These are phyloP conservation scores for Thera britannica DNA, from an alignment of 2,888 invertebrate species.

Conservation along the genomic window DNA sequence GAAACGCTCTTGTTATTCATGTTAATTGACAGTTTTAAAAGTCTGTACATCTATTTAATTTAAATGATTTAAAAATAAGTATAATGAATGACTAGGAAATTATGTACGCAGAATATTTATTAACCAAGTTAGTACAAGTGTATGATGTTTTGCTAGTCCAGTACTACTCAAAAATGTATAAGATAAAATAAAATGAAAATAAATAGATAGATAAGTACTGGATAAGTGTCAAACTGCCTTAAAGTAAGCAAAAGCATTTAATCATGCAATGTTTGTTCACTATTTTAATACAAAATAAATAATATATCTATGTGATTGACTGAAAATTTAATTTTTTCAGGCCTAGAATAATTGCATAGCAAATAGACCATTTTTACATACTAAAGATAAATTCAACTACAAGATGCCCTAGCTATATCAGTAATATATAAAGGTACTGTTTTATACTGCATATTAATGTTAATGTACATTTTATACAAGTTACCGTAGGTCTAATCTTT, in stretches of 20 bases:
- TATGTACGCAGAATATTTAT: constrained; percentile 16
- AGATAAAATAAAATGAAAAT: constrained; percentile 14
- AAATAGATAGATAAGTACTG: constrained; percentile 30
- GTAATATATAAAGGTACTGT: constrained; percentile 71
- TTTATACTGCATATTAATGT: constrained; percentile 74
- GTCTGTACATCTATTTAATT: constrained; percentile 9
- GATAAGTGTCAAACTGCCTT: constrained; percentile 40
- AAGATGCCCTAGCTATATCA: constrained; percentile 65
- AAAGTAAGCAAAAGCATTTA: constrained; percentile 46
- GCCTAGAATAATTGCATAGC: constrained; percentile 69
- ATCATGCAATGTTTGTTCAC: constrained; percentile 51
- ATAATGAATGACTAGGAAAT: constrained; percentile 15
- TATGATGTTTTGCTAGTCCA: constrained; percentile 31
- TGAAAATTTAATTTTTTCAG: constrained; percentile 65
- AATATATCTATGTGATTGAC: constrained; percentile 53
- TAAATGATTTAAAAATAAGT: constrained; percentile 18
- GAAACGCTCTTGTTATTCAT: not conserved
- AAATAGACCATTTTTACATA: constrained; percentile 66
- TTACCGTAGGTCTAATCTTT: constrained; percentile 82
- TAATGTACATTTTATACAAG: constrained; percentile 83
- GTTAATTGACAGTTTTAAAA: constrained; percentile 3
- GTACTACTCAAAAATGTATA: constrained; percentile 22
- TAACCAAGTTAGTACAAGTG: constrained; percentile 23
- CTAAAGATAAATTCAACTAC: constrained; percentile 70
- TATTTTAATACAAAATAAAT: constrained; percentile 45